A percentile compares a stretch with the other conserved stretches of the same genome.
These are phyloP conservation scores for Episyrphus balteatus DNA, from an alignment of 1,140 invertebrate species.

Conservation along the genomic window DNA sequence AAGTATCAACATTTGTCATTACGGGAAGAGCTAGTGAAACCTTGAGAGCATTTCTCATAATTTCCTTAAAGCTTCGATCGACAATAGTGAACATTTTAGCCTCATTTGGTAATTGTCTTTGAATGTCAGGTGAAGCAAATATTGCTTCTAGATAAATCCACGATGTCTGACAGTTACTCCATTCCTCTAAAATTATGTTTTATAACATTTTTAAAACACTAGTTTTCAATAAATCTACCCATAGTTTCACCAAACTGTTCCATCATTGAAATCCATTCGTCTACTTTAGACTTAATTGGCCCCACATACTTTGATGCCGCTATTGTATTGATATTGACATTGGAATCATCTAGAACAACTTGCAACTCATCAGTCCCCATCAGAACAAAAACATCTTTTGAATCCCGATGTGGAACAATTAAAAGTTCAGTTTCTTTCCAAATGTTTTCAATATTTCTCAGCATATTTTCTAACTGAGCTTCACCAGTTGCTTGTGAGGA, in stretches of 20 bases:
- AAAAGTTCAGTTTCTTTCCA: slow-evolving; percentile 72
- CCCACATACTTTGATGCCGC: slow-evolving; percentile 70
- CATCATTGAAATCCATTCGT: slow-evolving; percentile 65
- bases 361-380: slow-evolving; percentile 77
- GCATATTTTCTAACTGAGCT: slow-evolving; percentile 60
- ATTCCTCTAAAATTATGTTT: slow-evolving; percentile 53
- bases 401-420: slow-evolving; percentile 63
- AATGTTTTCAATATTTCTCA: slow-evolving; percentile 71
- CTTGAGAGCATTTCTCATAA: slow-evolving; percentile 61
- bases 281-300: slow-evolving; percentile 66
- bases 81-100: slow-evolving; percentile 72
- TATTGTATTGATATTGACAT: slow-evolving; percentile 75
- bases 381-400: slow-evolving; percentile 70
- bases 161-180: slow-evolving; percentile 70
- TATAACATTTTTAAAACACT: neutral
- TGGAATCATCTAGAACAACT: slow-evolving; percentile 67
- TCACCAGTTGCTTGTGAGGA: slow-evolving; percentile 77
- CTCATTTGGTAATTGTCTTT: slow-evolving; percentile 73
- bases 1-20: slow-evolving; percentile 50
- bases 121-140: slow-evolving; percentile 81
- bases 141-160: slow-evolving; percentile 83
- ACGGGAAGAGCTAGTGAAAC: slow-evolving; percentile 59
- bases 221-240: slow-evolving; percentile 41
- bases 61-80: slow-evolving; percentile 78
- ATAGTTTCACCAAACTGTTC: slow-evolving; percentile 62